Evolutionary conservation across 2,797 vertebrate genomes (phyloP), one percentile per base, ranked within the genome.

Genomic region (Phaenicophaeus curvirostris): DNA sequence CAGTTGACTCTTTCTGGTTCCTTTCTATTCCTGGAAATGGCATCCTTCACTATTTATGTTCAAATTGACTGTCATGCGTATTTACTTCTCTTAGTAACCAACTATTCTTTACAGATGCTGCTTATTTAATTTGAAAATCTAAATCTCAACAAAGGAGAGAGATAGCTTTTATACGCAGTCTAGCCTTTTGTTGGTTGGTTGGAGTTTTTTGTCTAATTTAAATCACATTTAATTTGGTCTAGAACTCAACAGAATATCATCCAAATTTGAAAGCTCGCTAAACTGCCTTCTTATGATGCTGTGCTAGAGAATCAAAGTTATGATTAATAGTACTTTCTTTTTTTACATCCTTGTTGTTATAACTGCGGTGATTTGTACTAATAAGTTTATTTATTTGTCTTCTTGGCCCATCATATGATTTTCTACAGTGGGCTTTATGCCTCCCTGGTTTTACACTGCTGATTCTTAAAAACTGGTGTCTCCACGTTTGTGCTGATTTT

Each of bases 31-130:
- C 85, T 89, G 90, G 66, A 89, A 96, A 74, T 33, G 72, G 87
- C 81, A 95, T 86, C 83, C 63, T 94, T 93, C 93, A 91, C 91
- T 74, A 27, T 66, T 93, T 93, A 50, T 82, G 62, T 94, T 92
- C 95, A 76, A 87, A 88, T 94, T 84, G 80, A 58, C 82, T 88
- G 89, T 84, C 88, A 55, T 76, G 63, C 69, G 57, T 58, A 50
- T 82, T 90, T 73, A 94, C 75, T 39, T 85, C 59, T 69, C 88
- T 53, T 77, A 59, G 94, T 78, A 95, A 61, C 41, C 59, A 89
- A 9, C 76, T 88, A 39, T 69, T 28, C 41, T 78, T 93, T 94
- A 91, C 94, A 82, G 78, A 62, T 81, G 93, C 91, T 62, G 28
- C 25, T 79, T 82, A 51, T 93, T 95, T 94, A 58, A 74, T 74